Base-by-base conservation (phyloP, 35 echinoderm and acorn worm genomes). In the Apostichopus parvimensis region DNA sequence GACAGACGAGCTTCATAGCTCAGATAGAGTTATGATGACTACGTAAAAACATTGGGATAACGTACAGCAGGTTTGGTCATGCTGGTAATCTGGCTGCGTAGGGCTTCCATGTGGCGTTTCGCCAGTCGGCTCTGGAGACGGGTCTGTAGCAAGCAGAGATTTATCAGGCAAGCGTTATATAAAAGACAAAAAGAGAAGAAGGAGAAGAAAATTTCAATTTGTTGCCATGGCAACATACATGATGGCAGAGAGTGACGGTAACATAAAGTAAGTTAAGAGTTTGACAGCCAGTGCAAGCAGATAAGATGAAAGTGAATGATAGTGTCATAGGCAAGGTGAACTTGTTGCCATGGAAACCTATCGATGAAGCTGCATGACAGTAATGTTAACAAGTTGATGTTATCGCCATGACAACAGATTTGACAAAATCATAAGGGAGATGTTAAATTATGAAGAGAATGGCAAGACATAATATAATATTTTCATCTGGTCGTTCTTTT, bases 101-200 rank as follows among this genome's bases (percentile, higher is more conserved):
- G 57, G 57, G 57, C 85, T 87, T 87, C 85, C 24, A 71, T 65
- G 17, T 87, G 85, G 85, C 85, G 85, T 62, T 52, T 62, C 7
- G 85, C 85, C 22, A 26, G 57, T 87, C 85, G 85, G 22, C 64
- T 87, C 64, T 87, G 85, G 56, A 87, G 85, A 71, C 85, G 85
- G 52, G n/a, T 65, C 85, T 87, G 64, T 65, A 87, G 85, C 79
- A 82, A 82, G 79, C 79, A 82, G n/a, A 55, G 79, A 82, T 82
- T 82, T 82, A 45, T 45, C 52, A 54, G 79, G 52, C 52, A 82
- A 82, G 79, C 79, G 79, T 56, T 54, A 54, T 18, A 56, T 9
- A 17, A 82, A 56, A 82, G 6, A 54, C 34, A 82, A 82, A 53
- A 25, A 12, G 55, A 82, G 34, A 45, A 45, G 34, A 45, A 45